phyloP scores from a whole-genome alignment of 2,113 vertebrate genomes.

The Rhea pennata region DNA sequence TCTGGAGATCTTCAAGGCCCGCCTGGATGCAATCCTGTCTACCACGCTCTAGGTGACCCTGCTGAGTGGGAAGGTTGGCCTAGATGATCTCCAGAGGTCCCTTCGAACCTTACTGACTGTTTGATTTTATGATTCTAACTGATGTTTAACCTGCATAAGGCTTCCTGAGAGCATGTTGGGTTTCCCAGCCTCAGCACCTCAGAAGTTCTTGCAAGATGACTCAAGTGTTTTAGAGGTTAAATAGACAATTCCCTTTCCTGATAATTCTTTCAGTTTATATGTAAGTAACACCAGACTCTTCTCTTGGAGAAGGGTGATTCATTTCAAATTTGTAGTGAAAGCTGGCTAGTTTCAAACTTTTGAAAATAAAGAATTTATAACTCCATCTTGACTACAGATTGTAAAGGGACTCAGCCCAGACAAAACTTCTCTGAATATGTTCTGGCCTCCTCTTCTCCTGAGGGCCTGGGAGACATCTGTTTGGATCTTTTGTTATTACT shows the following conservation, averaged over 20 bases:
- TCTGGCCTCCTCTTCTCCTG: not conserved
- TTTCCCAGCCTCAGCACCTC: not conserved
- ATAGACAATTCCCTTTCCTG: not conserved
- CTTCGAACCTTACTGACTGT: no score
- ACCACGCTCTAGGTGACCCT: no score
- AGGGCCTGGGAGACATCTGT: not conserved
- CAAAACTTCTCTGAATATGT: not conserved
- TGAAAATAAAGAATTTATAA: not conserved
- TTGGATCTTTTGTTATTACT: not conserved
- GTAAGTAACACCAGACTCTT: not conserved
- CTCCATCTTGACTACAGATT: not conserved
- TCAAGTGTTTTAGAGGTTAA: not conserved
- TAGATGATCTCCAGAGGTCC: no score
- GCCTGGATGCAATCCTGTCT: no score
- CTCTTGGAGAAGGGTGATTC: not conserved
- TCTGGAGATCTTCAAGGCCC: no score
- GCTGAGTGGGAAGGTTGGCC: no score
- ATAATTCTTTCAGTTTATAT: not conserved
- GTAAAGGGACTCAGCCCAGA: no score
- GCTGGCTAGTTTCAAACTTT: not conserved
- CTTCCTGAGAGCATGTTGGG: not conserved
- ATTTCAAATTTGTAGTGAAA: not conserved
- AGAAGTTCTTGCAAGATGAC: not conserved
- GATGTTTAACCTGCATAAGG: no score
- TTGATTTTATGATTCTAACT: no score